Evolutionary conservation across 2,888 invertebrate species (phyloP), one percentile per base, ranked within the genome.

Genomic region (Troilus luridus): DNA sequence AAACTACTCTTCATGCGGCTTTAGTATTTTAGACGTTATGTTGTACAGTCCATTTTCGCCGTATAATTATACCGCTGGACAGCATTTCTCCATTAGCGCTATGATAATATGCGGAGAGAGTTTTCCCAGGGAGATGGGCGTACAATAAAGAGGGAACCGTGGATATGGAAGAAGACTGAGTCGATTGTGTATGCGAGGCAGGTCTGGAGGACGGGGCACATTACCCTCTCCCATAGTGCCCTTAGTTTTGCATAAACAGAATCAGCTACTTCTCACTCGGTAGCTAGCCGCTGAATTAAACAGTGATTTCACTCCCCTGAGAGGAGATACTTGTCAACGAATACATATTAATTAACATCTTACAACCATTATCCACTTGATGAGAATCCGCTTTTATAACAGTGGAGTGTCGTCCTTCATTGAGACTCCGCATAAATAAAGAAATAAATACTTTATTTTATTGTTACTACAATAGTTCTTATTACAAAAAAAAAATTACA

Each of bases 161-260:
- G 41, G 72, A 77, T 77, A 77, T 77, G 72, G 72, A n/a, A 21
- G 67, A 24, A 14, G 67, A 8, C 17, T 27, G 72, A 77, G 27
- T 56, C 41, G 85, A 85, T 56, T 85, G 56, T 27, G 85, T 85
- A 85, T 85, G 85, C 85, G 56, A n/a, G 85, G n/a, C n/a, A 58
- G 21, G n/a, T 56, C 56, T 5, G 8, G 56, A n/a, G 21, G 5
- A 14, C 56, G 2, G 21, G 56, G 41, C 85, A 54, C 85, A 85
- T 85, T 85, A 58, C 56, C n/a, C 21, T n/a, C 85, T 85, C 85
- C 54, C 6, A 14, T 56, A 56, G 56, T 56, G 85, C 12, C 54
- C 21, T 19, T 56, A n/a, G 85, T 85, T 85, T 85, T 85, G 85
- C 85, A 85, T 85, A 85, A 85, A 85, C 85, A 85, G 27, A 77